phyloP scores from a whole-genome alignment of 2,888 invertebrate genomes.

The Coleophora deauratella region DNA sequence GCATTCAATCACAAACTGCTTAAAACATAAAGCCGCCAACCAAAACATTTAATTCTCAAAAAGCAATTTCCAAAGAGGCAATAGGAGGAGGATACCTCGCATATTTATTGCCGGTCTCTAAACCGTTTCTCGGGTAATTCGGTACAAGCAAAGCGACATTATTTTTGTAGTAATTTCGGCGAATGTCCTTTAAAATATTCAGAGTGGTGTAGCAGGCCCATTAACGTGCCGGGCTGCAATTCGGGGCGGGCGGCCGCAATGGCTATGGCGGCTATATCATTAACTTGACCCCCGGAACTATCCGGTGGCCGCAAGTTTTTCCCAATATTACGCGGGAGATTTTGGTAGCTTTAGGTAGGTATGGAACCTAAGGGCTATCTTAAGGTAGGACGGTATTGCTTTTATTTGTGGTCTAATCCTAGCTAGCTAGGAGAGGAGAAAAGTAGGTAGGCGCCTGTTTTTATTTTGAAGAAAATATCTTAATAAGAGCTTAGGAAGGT shows the following conservation, averaged over 20 bases:
- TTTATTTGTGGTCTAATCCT: too few relatives aligned
- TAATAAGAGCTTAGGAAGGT: too few relatives aligned
- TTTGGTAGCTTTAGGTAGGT: constrained; percentile 52
- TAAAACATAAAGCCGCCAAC: constrained; percentile 25
- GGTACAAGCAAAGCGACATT: constrained; percentile 70
- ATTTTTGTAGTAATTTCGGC: constrained; percentile 73
- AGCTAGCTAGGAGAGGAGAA: too few relatives aligned
- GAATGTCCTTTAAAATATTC: constrained; percentile 74
- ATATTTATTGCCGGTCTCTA: constrained; percentile 67
- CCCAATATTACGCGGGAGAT: constrained; percentile 59
- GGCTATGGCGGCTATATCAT: constrained; percentile 72
- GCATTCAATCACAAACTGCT: too few relatives aligned
- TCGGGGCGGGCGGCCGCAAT: constrained; percentile 65
- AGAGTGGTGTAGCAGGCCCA: constrained; percentile 67
- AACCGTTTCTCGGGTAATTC: constrained; percentile 70
- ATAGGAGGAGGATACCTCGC: constrained; percentile 62
- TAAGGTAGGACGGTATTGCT: too few relatives aligned
- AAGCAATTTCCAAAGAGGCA: constrained; percentile 63
- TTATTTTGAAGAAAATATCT: too few relatives aligned
- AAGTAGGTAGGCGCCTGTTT: too few relatives aligned
- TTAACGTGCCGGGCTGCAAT: constrained; percentile 70
- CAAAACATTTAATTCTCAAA: constrained; percentile 55
- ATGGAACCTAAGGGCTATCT: too few relatives aligned
- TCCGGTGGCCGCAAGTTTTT: constrained; percentile 62
- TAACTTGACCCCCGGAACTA: constrained; percentile 70